Evolutionary conservation across 1,140 invertebrate genomes (phyloP).

Genomic region (Lasaia peninsularis): DNA sequence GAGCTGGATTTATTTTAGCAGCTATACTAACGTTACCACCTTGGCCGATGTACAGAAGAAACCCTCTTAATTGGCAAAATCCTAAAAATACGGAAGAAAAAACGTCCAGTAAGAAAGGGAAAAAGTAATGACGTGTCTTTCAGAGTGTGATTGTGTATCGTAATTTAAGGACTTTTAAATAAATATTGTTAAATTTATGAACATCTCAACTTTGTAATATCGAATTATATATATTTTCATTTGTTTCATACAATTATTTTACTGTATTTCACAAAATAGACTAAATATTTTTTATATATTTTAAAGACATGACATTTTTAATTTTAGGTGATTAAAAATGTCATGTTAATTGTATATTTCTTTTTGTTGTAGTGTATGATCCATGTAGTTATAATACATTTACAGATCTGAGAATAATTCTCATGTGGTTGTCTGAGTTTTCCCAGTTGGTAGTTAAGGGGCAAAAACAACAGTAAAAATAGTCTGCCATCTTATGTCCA

Average conservation of each 20-base stretch:
- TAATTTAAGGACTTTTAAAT: conserved; percentile 11
- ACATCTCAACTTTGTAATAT: background rate
- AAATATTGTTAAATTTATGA: background rate
- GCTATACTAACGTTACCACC: conserved; percentile 91
- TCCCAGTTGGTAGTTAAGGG: too few relatives aligned
- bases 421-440: too few relatives aligned
- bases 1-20: conserved; percentile 91
- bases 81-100: conserved; percentile 72
- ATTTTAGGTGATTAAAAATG: too few relatives aligned
- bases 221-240: background rate
- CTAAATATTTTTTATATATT: too few relatives aligned
- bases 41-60: conserved; percentile 94
- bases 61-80: conserved; percentile 95
- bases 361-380: too few relatives aligned
- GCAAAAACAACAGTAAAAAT: too few relatives aligned
- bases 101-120: conserved; percentile 58
- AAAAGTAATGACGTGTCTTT: conserved; percentile 45
- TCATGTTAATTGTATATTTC: too few relatives aligned
- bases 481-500: too few relatives aligned
- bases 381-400: too few relatives aligned
- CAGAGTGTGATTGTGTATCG: conserved; percentile 26
- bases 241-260: background rate
- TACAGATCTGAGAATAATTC: too few relatives aligned
- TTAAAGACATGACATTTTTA: too few relatives aligned
- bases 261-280: too few relatives aligned